These are phyloP conservation scores for Apocheima hispidaria DNA, from an alignment of 2,888 invertebrate genomes.

Conservation along the genomic window DNA sequence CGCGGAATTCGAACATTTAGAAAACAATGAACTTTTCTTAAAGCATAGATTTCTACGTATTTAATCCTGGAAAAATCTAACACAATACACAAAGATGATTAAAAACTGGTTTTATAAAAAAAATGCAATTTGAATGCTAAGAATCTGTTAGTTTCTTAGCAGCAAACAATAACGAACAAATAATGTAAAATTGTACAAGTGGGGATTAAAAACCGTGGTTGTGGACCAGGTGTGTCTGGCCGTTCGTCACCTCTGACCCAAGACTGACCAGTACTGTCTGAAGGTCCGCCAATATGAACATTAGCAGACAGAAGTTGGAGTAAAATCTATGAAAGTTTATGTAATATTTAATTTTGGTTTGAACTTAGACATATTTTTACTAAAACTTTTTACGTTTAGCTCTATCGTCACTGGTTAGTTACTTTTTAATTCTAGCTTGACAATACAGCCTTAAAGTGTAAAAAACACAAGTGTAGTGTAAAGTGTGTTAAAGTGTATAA, in stretches of 20 bases:
- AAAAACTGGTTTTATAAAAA: not conserved
- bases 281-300: constrained; percentile 61
- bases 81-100: not conserved
- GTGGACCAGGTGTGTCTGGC: constrained; percentile 69
- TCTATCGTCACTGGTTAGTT: not conserved
- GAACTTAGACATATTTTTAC: no score
- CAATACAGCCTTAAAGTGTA: not conserved
- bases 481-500: no score
- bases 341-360: no score
- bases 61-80: constrained; percentile 24
- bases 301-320: constrained; percentile 55
- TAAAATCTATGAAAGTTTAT: not conserved
- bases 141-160: constrained; percentile 35
- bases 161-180: constrained; percentile 19
- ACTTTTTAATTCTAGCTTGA: no score
- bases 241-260: constrained; percentile 85
- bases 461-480: no score
- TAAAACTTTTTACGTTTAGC: not conserved
- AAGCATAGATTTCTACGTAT: not conserved
- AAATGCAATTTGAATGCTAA: constrained; percentile 39
- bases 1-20: constrained; percentile 32
- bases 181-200: constrained; percentile 37
- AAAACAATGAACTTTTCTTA: constrained; percentile 27
- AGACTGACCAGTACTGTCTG: constrained; percentile 69
- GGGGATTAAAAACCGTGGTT: constrained; percentile 50